Evolutionary conservation across 2,113 vertebrate species (phyloP), one percentile per base, ranked within the genome.

Genomic region (Meleagris gallopavo): DNA sequence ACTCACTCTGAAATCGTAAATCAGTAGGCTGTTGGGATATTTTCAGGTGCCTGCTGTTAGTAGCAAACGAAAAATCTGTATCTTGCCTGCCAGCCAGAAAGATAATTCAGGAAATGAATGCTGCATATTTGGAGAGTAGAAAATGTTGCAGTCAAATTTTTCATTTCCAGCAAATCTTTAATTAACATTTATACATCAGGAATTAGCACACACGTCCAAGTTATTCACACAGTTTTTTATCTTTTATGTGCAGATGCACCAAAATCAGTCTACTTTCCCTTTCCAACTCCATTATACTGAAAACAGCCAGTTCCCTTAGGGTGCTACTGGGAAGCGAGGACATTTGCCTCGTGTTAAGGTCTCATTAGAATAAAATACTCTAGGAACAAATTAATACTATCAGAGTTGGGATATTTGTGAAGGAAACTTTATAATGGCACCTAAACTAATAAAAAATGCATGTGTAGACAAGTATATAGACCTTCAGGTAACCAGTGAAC

Each of bases 31-130:
- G 82, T 82, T 21, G 36, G 43, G 41, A 48, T 48, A 82, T 85
- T 86, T 81, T 91, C 91, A 95, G 69, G 72, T 48, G 52, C 17
- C 41, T 91, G 75, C 83, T 84, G 72, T 76, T 83, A 88, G n/a
- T 72, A 90, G n/a, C 40, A 69, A 48, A 86, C 25, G 17, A 90
- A 62, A 80, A 90, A 82, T 80, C 45, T 79, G 46, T 76, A 88
- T 80, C 86, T 78, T 95, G 86, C 86, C 55, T 70, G 40, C 22
- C 74, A 96, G 88, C 61, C 87, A 88, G 75, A 41, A 88, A 75
- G 94, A 89, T 72, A 77, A 85, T 69, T 93, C 73, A 92, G 88
- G 89, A 97, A 95, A 89, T 81, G 11, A 86, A 74, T 29, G 12
- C 11, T 89, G n/a, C 8, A 32, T 88, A 91, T 91, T 15, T 74